These are phyloP conservation scores for Metaphire vulgaris DNA, from an alignment of 1,140 invertebrate species.

Conservation along the genomic window DNA sequence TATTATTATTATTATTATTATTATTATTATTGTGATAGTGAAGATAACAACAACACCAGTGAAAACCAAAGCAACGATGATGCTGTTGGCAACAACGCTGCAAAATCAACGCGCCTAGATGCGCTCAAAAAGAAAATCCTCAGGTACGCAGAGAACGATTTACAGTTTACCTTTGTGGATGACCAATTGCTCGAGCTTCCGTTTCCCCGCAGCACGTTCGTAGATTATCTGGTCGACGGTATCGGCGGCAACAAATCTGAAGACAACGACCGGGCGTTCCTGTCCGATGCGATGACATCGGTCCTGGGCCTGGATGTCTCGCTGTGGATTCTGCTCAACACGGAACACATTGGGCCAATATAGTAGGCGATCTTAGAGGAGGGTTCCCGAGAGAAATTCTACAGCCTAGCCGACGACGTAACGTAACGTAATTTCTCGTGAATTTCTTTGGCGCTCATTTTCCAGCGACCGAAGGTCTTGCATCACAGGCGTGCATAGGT, in stretches of 20 bases:
- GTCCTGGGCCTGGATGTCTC: constrained; percentile 70
- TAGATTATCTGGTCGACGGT: constrained; percentile 67
- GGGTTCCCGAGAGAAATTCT: no score
- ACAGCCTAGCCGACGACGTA: no score
- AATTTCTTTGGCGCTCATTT: no score
- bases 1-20: not conserved
- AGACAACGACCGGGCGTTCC: constrained; percentile 63
- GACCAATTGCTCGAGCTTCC: constrained; percentile 67
- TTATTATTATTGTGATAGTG: not conserved
- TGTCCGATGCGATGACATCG: constrained; percentile 72
- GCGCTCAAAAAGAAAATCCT: no score
- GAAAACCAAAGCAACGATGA: no score
- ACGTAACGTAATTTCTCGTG: no score
- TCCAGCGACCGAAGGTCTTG: no score
- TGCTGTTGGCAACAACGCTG: not conserved
- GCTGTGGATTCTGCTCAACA: constrained; percentile 61
- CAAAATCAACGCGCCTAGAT: not conserved
- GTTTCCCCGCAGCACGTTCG: constrained; percentile 59
- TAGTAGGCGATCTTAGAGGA: no score
- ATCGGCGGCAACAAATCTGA: constrained; percentile 61
- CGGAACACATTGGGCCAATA: no score
- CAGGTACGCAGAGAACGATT: not conserved
- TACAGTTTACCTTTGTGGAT: constrained; percentile 55
- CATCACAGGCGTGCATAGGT: no score
- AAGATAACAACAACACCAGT: no score